Conservation (phyloP, 1,140 invertebrate genomes). For the Centruroides vittatus region DNA sequence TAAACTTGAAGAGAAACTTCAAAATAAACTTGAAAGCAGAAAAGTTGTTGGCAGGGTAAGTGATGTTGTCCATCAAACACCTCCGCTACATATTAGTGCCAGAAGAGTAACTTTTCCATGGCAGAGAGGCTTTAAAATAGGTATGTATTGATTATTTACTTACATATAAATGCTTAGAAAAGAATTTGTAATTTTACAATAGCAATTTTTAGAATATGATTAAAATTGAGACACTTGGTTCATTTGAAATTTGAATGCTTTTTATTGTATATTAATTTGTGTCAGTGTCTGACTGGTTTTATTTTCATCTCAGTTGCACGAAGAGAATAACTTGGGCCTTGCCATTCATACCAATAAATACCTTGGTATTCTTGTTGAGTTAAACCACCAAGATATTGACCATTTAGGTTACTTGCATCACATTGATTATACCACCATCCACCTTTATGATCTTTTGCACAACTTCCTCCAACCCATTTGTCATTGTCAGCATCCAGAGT, state of each 20-base stretch:
- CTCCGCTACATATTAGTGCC: slow-evolving; percentile 41
- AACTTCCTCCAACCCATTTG: slow-evolving; percentile 47
- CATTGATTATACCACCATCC: slow-evolving; percentile 52
- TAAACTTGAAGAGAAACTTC: slow-evolving; percentile 40
- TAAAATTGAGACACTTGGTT: too few species aligned
- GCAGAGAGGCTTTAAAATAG: slow-evolving; percentile 82
- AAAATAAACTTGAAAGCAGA: slow-evolving; percentile 44
- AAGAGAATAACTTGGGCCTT: slow-evolving; percentile 43
- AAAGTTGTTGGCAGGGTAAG: slow-evolving; percentile 56
- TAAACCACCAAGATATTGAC: slow-evolving; percentile 69
- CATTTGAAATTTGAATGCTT: too few species aligned
- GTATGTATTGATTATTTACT: slow-evolving; percentile 29
- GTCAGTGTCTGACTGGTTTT: slow-evolving; percentile 28
- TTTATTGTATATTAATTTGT: too few species aligned
- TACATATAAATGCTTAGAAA: too few species aligned
- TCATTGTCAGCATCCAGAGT: slow-evolving; percentile 57
- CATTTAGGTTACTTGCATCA: slow-evolving; percentile 88
- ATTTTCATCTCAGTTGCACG: slow-evolving; percentile 64
- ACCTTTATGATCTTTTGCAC: slow-evolving; percentile 39
- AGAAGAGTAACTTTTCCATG: slow-evolving; percentile 68
- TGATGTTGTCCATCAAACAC: slow-evolving; percentile 30
- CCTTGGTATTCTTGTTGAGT: slow-evolving; percentile 12
- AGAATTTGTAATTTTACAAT: too few species aligned
- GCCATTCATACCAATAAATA: slow-evolving; percentile 65
- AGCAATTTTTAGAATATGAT: too few species aligned